Evolutionary conservation across 2,888 invertebrate genomes (phyloP), one percentile per base, ranked within the genome.

Genomic region (Danaus chrysippus): DNA sequence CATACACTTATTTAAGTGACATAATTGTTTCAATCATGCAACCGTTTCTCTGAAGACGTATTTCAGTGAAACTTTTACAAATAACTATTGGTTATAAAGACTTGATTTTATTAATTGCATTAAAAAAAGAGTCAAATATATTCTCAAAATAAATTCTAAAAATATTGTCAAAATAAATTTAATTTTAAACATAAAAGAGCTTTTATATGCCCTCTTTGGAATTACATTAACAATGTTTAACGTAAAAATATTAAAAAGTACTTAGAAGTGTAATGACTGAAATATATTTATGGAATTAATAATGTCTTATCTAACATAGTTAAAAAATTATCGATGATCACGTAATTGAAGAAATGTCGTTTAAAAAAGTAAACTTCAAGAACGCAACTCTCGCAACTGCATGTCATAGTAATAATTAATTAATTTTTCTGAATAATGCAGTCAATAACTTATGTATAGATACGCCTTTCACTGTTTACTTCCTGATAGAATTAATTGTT

Each of bases 1-100:
- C 67, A 23, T 59, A 56, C 34, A 44, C 41, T 42, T 46, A 54
- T 46, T 54, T 42, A 44, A 65, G 52, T 56, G 62, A 49, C 42
- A 44, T 65, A 64, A 68, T 68, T 34, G 57, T 56, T 61, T 59
- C 63, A 54, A 73, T 63, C 69, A 68, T 64, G 70, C 69, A 67
- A 71, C 65, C 2, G 23, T 34, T 34, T 34, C 23, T 34, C 23
- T 34, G 64, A 10, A 54, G 61, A 59, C 64, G 67, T 61, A 54
- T 64, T 59, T 63, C 64, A 76, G 76, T 73, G 78, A 78, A 77
- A 77, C 73, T 72, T 68, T 34, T 34, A 34, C 23, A 6, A 34
- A 6, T 34, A 6, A 34, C 23, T 34, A 23, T 3, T 34, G 23
- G 3, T 34, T 34, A 8, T 34, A 34, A 34, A 34, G 6, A 34